Evolutionary conservation across 1,140 invertebrate genomes (phyloP), one percentile per base, ranked within the genome.

Genomic region (Listronotus oregonensis): DNA sequence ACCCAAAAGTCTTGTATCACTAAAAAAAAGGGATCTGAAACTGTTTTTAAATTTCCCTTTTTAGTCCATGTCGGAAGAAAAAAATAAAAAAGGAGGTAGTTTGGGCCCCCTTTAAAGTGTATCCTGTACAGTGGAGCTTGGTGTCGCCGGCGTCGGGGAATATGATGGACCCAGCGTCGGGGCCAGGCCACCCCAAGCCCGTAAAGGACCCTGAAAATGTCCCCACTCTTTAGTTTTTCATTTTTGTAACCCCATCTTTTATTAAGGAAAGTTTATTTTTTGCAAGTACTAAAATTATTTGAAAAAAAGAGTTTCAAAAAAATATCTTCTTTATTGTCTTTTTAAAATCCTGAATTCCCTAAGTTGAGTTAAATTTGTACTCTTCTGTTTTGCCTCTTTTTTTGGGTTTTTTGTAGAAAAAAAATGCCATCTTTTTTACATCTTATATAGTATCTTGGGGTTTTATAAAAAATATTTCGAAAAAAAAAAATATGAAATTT

Each of bases 31-130:
- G 82, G 76, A 52, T 80, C 79, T 44, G 85, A 82, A 54, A 85
- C 78, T 64, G 84, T 82, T 68, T 84, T 81, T 66, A 87, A 85
- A 68, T 85, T 84, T 72, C n/a, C 86, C 83, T 74, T 86, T 87
- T 66, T 81, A 78, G 52, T 80, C 77, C 66, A 82, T 81, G 66
- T 86, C 85, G 50, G 84, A 83, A 51, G 82, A 78, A 80, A 90
- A 90, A 60, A 87, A 88, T 69, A 86, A 89, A 82, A 91, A 91
- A 55, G 90, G 89, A 72, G 89, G 89, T 68, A 91, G 82, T 72
- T 86, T 83, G 71, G 82, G n/a, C n/a, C n/a, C 73, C 12, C 71
- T 73, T 8, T 73, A 75, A 17, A 78, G 75, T 17, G 77, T 80
- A 72, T 81, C 82, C 72, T 80, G 76, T 44, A 80, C 80, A 6